Evolutionary conservation across 2,797 vertebrate species (phyloP).

Genomic region (Pseudocheirus occidentalis): DNA sequence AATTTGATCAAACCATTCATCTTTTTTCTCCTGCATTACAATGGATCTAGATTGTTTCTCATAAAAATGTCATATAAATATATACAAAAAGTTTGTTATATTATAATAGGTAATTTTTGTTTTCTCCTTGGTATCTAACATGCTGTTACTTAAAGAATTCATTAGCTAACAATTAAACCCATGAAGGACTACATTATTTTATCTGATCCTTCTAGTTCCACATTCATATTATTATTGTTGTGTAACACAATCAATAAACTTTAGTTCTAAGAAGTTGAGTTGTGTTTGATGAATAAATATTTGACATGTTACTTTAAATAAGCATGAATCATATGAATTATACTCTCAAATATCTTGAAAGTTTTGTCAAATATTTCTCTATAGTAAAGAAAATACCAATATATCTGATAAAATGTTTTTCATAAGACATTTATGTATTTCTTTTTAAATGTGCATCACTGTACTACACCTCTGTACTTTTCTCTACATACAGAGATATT

Average conservation of each 20-base stretch:
- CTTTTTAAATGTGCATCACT: not conserved
- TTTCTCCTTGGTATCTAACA: conserved; percentile 44
- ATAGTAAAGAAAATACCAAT: not conserved
- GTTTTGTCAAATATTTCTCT: not conserved
- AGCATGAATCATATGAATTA: not conserved
- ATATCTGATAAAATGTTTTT: not conserved
- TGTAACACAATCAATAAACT: conserved; percentile 33
- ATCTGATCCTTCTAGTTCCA: conserved; percentile 3
- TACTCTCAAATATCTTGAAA: not conserved
- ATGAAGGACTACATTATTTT: conserved; percentile 58
- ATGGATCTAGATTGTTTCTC: not conserved
- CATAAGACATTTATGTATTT: not conserved
- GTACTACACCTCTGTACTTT: not conserved
- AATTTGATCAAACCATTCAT: not conserved
- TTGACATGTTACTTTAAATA: not conserved
- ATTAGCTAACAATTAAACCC: conserved; percentile 53
- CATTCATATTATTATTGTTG: conserved; percentile 20
- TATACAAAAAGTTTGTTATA: not conserved
- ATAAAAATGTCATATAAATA: not conserved
- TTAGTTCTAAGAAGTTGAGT: not conserved
- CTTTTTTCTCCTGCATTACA: not conserved
- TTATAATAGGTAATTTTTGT: not conserved
- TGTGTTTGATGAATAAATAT: not conserved
- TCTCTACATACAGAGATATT: not conserved
- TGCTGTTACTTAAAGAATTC: conserved; percentile 55